Evolutionary conservation across 1,140 invertebrate genomes (phyloP), one percentile per base, ranked within the genome.

Genomic region (Trichonephila clavipes): DNA sequence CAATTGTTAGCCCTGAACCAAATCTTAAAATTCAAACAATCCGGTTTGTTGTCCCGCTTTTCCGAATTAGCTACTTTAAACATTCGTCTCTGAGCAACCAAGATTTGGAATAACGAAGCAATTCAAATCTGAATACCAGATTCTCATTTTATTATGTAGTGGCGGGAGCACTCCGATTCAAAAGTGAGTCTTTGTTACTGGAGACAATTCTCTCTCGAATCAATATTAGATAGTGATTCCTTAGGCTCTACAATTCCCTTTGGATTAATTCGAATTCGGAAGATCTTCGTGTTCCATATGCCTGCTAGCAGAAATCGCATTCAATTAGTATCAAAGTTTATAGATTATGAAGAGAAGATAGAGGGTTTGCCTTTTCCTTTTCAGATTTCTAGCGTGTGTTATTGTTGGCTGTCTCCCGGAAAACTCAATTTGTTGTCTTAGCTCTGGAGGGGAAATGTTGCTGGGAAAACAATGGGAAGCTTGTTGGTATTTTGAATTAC

Each of bases 311-410:
- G 66, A 69, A 69, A 69, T 69, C 66, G n/a, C n/a, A 69, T 69
- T 69, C n/a, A 69, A 69, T 69, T 69, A 69, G 66, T n/a, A 69
- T 69, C 66, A 69, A n/a, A 24, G 66, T 69, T 69, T 69, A 69
- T 66, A 69, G 24, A 24, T 69, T 69, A 24, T 24, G 24, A 24
- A 24, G 66, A 28, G 21, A 2, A 12, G 66, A 69, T 10, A n/a
- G n/a, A 28, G 24, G 24, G 66, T 69, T 69, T 69, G 66, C 66
- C n/a, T 69, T 69, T 69, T 24, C 51, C n/a, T 24, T 69, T n/a
- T 69, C 66, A 69, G 3, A 69, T 3, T 5, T 69, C 66, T 24
- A 14, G n/a, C 10, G 66, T 21, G 66, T 12, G 21, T 40, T 40
- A 51, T 51, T 51, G 51, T 51, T 51, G 51, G 5, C 51, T 51